These are phyloP conservation scores for Galeopterus variegatus DNA, from an alignment of 2,113 vertebrate genomes.

Conservation along the genomic window DNA sequence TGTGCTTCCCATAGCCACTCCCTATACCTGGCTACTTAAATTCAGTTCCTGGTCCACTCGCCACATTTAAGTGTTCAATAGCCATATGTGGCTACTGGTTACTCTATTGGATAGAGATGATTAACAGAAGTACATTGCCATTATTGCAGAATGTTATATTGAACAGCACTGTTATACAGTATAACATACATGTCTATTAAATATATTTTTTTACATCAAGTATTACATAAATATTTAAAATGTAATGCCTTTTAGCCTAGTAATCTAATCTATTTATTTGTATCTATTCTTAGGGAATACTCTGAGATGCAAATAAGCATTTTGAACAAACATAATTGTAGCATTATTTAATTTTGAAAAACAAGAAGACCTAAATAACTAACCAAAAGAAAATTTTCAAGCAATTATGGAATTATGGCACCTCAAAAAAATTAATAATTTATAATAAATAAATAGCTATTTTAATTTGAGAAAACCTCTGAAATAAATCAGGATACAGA, in stretches of 20 bases:
- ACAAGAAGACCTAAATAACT: background rate
- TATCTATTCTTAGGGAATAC: background rate
- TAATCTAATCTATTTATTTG: background rate
- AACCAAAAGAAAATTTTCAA: background rate
- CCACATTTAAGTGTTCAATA: background rate
- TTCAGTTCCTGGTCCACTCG: background rate
- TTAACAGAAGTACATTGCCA: background rate
- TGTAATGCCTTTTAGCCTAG: background rate
- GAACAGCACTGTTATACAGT: background rate
- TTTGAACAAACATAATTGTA: background rate
- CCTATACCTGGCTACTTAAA: background rate
- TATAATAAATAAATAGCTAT: background rate
- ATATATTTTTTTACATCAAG: background rate
- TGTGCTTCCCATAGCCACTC: background rate
- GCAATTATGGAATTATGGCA: background rate
- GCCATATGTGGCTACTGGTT: background rate
- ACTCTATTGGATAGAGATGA: background rate
- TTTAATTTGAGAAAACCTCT: background rate
- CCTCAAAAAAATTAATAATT: background rate
- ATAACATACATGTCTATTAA: background rate
- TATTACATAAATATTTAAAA: background rate
- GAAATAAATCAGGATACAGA: background rate
- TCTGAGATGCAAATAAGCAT: background rate
- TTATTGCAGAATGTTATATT: background rate
- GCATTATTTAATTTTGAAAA: background rate